Evolutionary conservation across 2,888 invertebrate species (phyloP).

Genomic region (Neoscelio sp.): DNA sequence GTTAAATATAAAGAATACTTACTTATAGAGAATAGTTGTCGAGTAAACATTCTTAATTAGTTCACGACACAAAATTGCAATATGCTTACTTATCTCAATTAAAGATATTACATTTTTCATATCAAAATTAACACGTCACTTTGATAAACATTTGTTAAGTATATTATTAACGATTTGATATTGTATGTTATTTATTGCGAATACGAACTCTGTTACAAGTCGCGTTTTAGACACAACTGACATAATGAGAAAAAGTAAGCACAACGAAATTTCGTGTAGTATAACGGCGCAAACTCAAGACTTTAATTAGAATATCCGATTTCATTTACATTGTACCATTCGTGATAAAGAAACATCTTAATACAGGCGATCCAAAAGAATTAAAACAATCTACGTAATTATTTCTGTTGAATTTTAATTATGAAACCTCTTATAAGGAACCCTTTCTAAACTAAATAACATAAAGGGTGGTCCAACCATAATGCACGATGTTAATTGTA

Average conservation of each 20-base stretch:
- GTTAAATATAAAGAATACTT: no score
- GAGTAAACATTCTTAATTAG: no score
- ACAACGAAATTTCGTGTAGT: slow-evolving; percentile 30
- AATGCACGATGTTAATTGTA: no score
- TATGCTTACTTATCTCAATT: no score
- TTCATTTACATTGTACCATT: slow-evolving; percentile 41
- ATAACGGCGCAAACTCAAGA: slow-evolving; percentile 54
- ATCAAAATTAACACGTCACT: no score
- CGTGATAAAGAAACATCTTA: slow-evolving; percentile 44
- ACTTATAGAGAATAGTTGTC: no score
- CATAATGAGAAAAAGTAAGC: slow-evolving; percentile 19
- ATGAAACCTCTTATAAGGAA: background rate
- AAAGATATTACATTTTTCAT: no score
- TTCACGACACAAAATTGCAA: no score
- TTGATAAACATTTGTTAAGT: no score
- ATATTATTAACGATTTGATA: no score
- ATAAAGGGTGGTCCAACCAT: no score
- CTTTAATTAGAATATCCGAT: slow-evolving; percentile 43
- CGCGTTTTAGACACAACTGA: slow-evolving; percentile 47
- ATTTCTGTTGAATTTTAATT: background rate
- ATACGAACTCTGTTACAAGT: slow-evolving; percentile 8
- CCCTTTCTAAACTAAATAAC: background rate
- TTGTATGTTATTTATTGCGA: background rate
- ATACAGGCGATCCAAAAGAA: slow-evolving; percentile 18
- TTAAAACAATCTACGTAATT: slow-evolving; percentile 24